Conservation (phyloP, 2,113 vertebrate species). For the Tyrannus savana region DNA sequence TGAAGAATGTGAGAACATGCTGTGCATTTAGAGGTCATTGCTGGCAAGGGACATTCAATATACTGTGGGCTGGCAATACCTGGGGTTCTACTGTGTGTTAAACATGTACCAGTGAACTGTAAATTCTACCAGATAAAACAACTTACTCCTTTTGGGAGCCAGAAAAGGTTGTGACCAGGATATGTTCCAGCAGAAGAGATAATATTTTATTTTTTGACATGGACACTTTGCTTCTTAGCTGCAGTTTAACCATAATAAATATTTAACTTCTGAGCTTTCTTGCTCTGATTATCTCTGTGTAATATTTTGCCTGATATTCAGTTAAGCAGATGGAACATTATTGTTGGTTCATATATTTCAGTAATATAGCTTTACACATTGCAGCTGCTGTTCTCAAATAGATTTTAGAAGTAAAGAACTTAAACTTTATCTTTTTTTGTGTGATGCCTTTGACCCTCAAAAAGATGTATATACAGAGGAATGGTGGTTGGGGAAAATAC, state of each 20-base stretch:
- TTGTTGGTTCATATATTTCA: not conserved
- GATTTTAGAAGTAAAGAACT: not conserved
- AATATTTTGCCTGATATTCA: constrained; percentile 28
- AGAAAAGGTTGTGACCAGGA: not conserved
- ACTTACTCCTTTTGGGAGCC: not conserved
- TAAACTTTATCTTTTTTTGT: not conserved
- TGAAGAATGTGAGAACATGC: not conserved
- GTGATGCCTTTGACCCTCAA: not conserved
- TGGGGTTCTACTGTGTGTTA: not conserved
- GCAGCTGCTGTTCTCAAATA: not conserved
- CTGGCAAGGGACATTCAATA: not conserved
- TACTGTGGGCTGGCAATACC: not conserved
- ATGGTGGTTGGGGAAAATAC: not conserved
- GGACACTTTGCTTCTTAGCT: not conserved
- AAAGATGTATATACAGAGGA: not conserved
- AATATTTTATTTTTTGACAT: not conserved
- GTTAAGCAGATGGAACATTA: not conserved
- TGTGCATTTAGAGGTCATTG: not conserved
- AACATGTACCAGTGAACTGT: not conserved
- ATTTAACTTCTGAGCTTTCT: constrained; percentile 37
- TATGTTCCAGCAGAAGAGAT: not conserved
- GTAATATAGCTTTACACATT: not conserved
- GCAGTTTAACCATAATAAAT: constrained; percentile 14
- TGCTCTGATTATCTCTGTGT: constrained; percentile 7
- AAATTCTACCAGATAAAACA: not conserved